Evolutionary conservation across 2,888 invertebrate species (phyloP).

Genomic region (Protodeltote pygarga): DNA sequence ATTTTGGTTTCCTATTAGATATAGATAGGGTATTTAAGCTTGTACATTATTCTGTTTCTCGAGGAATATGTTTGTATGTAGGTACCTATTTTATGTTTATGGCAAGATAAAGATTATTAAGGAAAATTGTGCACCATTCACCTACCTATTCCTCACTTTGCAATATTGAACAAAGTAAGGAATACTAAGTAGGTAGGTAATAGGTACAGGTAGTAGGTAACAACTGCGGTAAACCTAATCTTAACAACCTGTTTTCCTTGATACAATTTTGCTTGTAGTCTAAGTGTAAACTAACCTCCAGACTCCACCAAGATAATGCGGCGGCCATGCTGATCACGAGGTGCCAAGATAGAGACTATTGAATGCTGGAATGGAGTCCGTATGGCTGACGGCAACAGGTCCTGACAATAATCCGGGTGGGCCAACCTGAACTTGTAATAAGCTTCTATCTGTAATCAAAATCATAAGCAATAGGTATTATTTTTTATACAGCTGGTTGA

Average conservation of each 20-base stretch:
- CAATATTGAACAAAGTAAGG: too few species aligned
- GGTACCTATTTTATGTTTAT: too few species aligned
- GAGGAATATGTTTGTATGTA: too few species aligned
- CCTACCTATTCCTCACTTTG: not conserved
- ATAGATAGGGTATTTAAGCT: too few species aligned
- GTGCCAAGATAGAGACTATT: constrained; percentile 90
- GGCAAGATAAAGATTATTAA: not conserved
- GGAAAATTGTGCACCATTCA: not conserved
- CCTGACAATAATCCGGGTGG: constrained; percentile 88
- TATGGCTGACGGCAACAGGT: constrained; percentile 88
- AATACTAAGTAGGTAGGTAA: too few species aligned
- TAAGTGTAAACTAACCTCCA: constrained; percentile 85
- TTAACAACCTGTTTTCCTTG: too few species aligned
- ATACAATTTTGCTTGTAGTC: too few species aligned
- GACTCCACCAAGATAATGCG: constrained; percentile 90
- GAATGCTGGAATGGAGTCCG: constrained; percentile 89
- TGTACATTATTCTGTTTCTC: too few species aligned
- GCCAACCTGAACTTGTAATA: constrained; percentile 90
- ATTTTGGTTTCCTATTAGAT: too few species aligned
- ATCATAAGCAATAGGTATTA: not conserved
- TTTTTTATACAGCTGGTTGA: too few species aligned
- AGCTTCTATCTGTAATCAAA: constrained; percentile 88
- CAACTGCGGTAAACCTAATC: too few species aligned
- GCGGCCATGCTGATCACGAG: constrained; percentile 89
- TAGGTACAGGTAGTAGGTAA: too few species aligned